These are phyloP conservation scores for Amblyopsis rosae DNA, from an alignment of 2,113 vertebrate species.

Conservation along the genomic window DNA sequence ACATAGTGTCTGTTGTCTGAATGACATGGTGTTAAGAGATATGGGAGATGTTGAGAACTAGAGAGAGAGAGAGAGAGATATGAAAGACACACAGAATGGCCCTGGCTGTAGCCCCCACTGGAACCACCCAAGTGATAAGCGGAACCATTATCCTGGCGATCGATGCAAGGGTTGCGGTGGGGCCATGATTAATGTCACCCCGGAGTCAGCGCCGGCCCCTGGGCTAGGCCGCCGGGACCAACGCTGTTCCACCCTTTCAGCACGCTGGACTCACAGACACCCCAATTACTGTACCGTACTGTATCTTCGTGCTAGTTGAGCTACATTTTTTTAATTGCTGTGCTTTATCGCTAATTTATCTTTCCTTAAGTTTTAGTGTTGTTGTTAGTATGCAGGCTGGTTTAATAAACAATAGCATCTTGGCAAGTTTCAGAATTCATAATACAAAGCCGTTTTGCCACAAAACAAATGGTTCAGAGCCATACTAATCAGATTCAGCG, in stretches of 20 bases:
- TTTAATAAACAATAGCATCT: too few relatives aligned
- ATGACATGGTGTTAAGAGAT: constrained; percentile 19
- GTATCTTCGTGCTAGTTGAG: constrained; percentile 1
- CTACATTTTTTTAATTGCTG: background rate
- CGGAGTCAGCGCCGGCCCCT: constrained; percentile 24
- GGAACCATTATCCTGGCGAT: constrained; percentile 65
- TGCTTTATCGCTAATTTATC: background rate
- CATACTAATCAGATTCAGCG: too few relatives aligned
- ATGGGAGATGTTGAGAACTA: background rate
- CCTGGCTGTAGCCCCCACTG: constrained; percentile 42
- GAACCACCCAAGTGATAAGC: constrained; percentile 65
- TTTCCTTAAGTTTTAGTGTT: background rate
- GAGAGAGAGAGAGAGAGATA: constrained; percentile 4
- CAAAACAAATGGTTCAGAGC: too few relatives aligned
- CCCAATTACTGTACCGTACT: constrained; percentile 35
- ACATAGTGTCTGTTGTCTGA: background rate
- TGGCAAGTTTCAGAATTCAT: too few relatives aligned
- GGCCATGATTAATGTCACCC: constrained; percentile 66
- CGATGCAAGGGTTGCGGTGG: constrained; percentile 40
- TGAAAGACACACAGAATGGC: constrained; percentile 40
- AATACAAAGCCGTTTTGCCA: too few relatives aligned
- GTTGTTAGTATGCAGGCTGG: too few relatives aligned
- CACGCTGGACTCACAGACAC: constrained; percentile 35
- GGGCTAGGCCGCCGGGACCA: constrained; percentile 43
- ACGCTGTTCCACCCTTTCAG: constrained; percentile 28